A percentile compares a stretch with the other conserved stretches of the same genome.
phyloP scores from a whole-genome alignment of 2,113 vertebrate genomes.

The Campylomormyrus numenius region DNA sequence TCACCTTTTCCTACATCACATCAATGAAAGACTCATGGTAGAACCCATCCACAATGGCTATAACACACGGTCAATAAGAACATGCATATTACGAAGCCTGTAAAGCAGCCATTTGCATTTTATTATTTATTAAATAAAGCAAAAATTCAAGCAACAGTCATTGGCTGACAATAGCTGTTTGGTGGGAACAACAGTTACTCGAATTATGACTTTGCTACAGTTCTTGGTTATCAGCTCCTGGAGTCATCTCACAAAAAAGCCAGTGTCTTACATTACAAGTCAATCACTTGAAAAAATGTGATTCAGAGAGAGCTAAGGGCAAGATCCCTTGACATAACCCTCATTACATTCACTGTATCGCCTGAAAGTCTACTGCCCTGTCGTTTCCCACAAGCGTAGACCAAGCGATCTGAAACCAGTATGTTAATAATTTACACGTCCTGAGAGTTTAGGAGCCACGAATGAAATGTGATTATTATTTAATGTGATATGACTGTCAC shows the following conservation, averaged over 20 bases:
- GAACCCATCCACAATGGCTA: not conserved
- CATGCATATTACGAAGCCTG: not conserved
- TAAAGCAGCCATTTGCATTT: not conserved
- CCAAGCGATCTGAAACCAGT: constrained; percentile 39
- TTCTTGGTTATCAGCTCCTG: not conserved
- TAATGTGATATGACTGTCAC: constrained; percentile 57
- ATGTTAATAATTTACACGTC: constrained; percentile 48
- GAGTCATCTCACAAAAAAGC: not conserved
- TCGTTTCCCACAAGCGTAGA: constrained; percentile 27
- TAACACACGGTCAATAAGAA: not conserved
- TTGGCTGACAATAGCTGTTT: not conserved
- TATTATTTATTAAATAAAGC: not conserved
- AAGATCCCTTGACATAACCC: not conserved
- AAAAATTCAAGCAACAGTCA: not conserved
- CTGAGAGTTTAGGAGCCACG: constrained; percentile 45
- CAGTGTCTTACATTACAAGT: not conserved
- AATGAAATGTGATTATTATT: constrained; percentile 61
- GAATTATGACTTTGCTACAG: not conserved
- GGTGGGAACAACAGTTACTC: not conserved
- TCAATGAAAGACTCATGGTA: not conserved
- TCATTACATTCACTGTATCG: not conserved
- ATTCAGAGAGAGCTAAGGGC: not conserved
- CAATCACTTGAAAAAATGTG: constrained; percentile 1
- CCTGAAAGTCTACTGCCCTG: constrained; percentile 9
- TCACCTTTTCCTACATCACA: not conserved